Evolutionary conservation across 2,113 vertebrate genomes (phyloP), one percentile per base, ranked within the genome.

Genomic region (Narcine bancroftii): DNA sequence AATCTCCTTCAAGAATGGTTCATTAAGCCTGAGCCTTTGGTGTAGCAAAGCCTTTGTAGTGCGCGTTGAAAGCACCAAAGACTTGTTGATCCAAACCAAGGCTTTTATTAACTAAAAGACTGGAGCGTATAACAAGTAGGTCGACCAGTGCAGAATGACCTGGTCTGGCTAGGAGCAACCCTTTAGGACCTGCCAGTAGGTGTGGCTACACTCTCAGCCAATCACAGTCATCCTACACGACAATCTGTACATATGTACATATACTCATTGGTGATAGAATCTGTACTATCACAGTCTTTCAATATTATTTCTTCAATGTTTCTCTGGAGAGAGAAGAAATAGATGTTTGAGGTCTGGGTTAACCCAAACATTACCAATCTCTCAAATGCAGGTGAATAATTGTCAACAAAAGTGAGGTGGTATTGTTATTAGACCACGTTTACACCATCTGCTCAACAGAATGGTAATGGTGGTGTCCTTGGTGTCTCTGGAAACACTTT

Each of bases 401-500:
- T 1, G 45, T 47, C 47, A 83, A 50, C 21, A 33, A 26, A 56
- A 83, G 29, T 0, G 29, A 56, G 50, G 10, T 17, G n/a, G 29
- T 29, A 56, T 83, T 83, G 7, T 53, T 33, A 53, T 0, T 53
- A 26, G 45, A 26, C 53, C 26, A 83, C 5, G 50, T 53, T 83
- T 83, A 24, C 45, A 50, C 79, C 47, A 13, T 13, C 9, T 53
- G 21, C 47, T 29, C 11, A 26, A 83, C 47, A 36, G 47, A 83
- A 11, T 29, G 50, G 26, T 1, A 15, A 53, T 29, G 47, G 50
- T n/a, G 26, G 50, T 83, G 79, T 56, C 79, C 50, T 83, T 83
- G 79, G 79, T 83, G 56, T 56, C 79, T 83, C 53, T 83, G 79
- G 79, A 83, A 50, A 83, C 50, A 29, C 79, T 33, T 83, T 6